Evolutionary conservation across 1,140 invertebrate species (phyloP).

Genomic region (Plutomurus gul): DNA sequence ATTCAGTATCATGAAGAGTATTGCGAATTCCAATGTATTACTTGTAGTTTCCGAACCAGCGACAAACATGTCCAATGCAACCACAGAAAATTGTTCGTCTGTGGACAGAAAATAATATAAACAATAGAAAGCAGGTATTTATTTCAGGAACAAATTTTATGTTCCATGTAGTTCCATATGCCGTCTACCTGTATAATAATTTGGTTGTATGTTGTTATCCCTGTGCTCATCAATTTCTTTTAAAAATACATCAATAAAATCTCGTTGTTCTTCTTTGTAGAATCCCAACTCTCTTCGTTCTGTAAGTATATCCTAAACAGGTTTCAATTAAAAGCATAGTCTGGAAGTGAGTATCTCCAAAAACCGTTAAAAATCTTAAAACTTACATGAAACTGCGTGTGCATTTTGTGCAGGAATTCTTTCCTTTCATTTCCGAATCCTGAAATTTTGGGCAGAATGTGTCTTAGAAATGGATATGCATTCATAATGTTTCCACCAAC

Average conservation of each 20-base stretch:
- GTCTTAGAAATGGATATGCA: constrained; percentile 39
- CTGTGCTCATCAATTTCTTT: constrained; percentile 54
- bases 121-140: neutral
- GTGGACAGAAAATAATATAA: constrained; percentile 53
- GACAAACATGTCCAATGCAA: constrained; percentile 62
- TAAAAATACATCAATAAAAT: constrained; percentile 60
- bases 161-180: neutral
- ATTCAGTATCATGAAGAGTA: constrained; percentile 75
- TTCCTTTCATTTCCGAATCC: constrained; percentile 10
- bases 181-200: constrained; percentile 54
- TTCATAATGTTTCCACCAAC: constrained; percentile 41
- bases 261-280: constrained; percentile 56
- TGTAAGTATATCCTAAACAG: constrained; percentile 38
- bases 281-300: constrained; percentile 36
- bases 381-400: constrained; percentile 36
- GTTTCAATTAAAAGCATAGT: neutral
- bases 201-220: neutral
- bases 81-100: constrained; percentile 42
- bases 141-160: neutral
- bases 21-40: constrained; percentile 75
- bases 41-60: constrained; percentile 81
- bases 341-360: neutral
- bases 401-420: constrained; percentile 29
- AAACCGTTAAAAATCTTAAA: neutral
- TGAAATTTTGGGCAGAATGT: neutral